Evolutionary conservation across 2,888 invertebrate species (phyloP).

Genomic region (Augochlorella aurata): DNA sequence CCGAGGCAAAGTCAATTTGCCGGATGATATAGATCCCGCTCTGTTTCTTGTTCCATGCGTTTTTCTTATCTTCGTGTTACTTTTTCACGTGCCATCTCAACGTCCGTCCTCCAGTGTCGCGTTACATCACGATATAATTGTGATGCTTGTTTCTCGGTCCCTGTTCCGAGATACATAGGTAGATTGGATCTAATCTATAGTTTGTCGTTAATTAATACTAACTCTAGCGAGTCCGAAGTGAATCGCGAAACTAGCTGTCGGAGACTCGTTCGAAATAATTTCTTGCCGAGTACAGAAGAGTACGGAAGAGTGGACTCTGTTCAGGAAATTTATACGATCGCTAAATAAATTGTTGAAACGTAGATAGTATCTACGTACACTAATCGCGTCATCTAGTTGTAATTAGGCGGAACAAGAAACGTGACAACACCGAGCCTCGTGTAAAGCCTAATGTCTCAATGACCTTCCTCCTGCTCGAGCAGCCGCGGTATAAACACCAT

Average conservation of each 20-base stretch:
- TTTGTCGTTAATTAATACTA: neutral
- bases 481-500: no score
- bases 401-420: no score
- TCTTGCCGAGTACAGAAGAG: neutral
- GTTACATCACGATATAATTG: slow-evolving; percentile 6
- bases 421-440: no score
- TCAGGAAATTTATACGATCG: no score
- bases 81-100: neutral
- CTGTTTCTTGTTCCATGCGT: neutral
- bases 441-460: no score
- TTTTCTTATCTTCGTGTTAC: neutral
- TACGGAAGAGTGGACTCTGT: neutral
- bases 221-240: neutral
- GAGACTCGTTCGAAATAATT: neutral
- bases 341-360: no score
- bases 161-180: neutral
- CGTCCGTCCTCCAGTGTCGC: neutral
- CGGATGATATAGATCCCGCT: neutral
- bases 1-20: neutral
- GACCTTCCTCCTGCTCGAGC: no score
- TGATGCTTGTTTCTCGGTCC: neutral
- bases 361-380: no score
- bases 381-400: no score
- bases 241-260: neutral
- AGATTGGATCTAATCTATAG: neutral